phyloP scores from a whole-genome alignment of 2,113 vertebrate species.

The Vidua chalybeata region DNA sequence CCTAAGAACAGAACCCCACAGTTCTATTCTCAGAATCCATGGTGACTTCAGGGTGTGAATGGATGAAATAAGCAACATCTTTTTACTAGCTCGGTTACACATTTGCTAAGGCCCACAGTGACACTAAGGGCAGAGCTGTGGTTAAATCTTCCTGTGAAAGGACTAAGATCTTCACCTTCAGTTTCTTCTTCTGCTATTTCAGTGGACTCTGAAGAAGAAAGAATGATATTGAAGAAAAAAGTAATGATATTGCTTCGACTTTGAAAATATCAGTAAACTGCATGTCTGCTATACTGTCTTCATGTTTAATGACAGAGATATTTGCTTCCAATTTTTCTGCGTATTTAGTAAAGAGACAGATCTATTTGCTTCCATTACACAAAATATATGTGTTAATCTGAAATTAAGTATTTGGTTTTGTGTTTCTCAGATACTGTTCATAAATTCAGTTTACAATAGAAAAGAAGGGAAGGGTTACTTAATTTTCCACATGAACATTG shows the following conservation, averaged over 20 bases:
- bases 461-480: background rate
- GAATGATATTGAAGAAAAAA: background rate
- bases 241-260: background rate
- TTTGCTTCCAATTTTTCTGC: fast-evolving
- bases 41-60: background rate
- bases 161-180: background rate
- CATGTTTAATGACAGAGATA: background rate
- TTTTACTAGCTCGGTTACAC: background rate
- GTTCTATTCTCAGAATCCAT: background rate
- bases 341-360: background rate
- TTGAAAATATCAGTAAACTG: background rate
- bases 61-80: background rate
- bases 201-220: background rate
- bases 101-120: background rate
- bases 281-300: background rate
- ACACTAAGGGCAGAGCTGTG: background rate
- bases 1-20: background rate
- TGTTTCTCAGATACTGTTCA: background rate
- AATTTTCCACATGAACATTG: background rate
- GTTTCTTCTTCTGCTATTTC: background rate
- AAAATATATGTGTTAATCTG: background rate
- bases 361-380: background rate
- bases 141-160: background rate
- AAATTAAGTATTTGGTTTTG: background rate
- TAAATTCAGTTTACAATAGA: background rate